Base-by-base conservation (phyloP, 1,140 invertebrate genomes). In the Halesus radiatus region DNA sequence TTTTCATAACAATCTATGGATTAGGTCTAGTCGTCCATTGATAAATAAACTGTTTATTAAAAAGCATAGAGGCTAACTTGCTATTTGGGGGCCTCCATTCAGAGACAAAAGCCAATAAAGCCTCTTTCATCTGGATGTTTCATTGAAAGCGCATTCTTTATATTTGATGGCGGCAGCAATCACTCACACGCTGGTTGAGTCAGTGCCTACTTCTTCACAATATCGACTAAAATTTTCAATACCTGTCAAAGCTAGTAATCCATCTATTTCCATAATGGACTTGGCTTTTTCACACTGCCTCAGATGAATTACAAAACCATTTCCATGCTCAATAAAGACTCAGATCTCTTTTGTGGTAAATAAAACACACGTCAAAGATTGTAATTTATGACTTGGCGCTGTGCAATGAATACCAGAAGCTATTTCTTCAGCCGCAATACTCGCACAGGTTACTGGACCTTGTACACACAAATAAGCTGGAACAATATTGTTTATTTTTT, bases 211-310 rank as follows among this genome's bases (percentile, higher is more conserved):
- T 45, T 54, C 52, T 73, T 20, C 29, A 58, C 53, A 76, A 76
- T 76, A 58, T 58, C 45, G 54, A 22, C 22, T 66, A 20, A 79
- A 53, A 58, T 72, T 72, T 79, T 79, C 77, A 79, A 79, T 79
- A 79, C 64, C 66, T 79, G 77, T 79, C 77, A 79, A 26, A 22
- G 62, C 15, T 16, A 4, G 77, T 72, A 70, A 79, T 79, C 66
- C 62, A 79, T 79, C 77, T 72, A 77, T 29, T 77, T 77, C 45
- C 20, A 64, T 66, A 32, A 77, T 52, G 60, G 37, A 66, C 29
- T 20, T 18, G 22, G 32, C 60, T 66, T 50, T 77, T 77, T 77
- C 32, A 64, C 66, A 18, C 18, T 32, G 62, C 62, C 50, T 72
- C 37, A 45, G 23, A 72, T 50, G 68, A 72, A 66, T 72, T 50